These are phyloP conservation scores for Sebastes hubbsi DNA, from an alignment of 2,797 vertebrate genomes.

Conservation along the genomic window DNA sequence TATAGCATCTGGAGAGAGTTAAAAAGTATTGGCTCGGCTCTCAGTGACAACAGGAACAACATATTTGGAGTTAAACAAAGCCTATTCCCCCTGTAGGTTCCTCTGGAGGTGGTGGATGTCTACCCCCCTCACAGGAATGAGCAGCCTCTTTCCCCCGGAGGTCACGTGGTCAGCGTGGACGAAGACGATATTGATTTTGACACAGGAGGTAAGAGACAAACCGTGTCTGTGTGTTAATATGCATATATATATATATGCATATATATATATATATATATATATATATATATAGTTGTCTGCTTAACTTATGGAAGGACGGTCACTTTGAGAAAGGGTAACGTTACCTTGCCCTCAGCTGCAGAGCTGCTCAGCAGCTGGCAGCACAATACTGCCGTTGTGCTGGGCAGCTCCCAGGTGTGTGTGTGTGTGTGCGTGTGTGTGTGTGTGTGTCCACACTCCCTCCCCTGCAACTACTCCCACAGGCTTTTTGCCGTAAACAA, in stretches of 20 bases:
- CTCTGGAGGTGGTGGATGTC: constrained; percentile 63
- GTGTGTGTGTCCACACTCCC: constrained; percentile 25
- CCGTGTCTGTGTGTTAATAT: not conserved
- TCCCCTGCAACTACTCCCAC: constrained; percentile 42
- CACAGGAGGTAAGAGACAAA: constrained; percentile 84
- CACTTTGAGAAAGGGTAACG: constrained; percentile 29
- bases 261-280: not conserved
- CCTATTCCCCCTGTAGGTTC: constrained; percentile 36
- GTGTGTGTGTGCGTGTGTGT: constrained; percentile 14
- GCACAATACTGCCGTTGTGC: constrained; percentile 74
- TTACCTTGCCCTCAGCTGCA: constrained; percentile 21
- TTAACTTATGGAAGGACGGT: not conserved
- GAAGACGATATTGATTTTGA: constrained; percentile 83
- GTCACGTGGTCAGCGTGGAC: constrained; percentile 84
- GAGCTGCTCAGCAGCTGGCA: constrained; percentile 53
- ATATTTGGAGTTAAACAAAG: not conserved
- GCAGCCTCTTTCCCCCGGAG: constrained; percentile 61
- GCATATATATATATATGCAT: not conserved
- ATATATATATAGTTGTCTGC: not conserved
- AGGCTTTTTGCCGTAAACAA: constrained; percentile 53
- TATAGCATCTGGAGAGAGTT: constrained; percentile 48
- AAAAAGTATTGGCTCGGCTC: not conserved
- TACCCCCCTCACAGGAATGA: constrained; percentile 57
- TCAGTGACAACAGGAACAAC: not conserved
- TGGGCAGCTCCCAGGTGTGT: constrained; percentile 52